A percentile compares a stretch with the other conserved stretches of the same genome.
Conservation (phyloP, 1,140 invertebrate species). For the Acromyrmex echinatior region DNA sequence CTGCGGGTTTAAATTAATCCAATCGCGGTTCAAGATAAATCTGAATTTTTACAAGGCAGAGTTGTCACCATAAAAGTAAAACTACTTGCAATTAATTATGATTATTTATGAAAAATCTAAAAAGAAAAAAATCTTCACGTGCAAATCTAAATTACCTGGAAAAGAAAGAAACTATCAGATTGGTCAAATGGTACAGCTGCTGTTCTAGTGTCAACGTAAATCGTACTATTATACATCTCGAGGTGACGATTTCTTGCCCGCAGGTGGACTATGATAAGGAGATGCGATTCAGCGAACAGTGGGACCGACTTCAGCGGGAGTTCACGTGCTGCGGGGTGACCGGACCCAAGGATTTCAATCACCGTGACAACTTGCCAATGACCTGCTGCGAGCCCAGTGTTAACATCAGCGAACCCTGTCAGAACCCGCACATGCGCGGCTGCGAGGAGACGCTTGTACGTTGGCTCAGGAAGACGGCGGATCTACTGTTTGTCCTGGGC, state of each 20-base stretch:
- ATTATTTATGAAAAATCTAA: too few relatives aligned
- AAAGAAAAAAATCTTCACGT: too few relatives aligned
- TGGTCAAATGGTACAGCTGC: too few relatives aligned
- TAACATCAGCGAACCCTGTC: slow-evolving; percentile 82
- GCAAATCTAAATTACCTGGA: too few relatives aligned
- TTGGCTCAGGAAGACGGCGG: slow-evolving; percentile 93
- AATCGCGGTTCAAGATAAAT: too few relatives aligned
- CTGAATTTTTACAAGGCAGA: too few relatives aligned
- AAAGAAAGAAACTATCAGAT: too few relatives aligned
- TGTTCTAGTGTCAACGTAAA: neutral
- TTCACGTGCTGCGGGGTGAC: slow-evolving; percentile 93
- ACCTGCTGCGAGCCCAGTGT: slow-evolving; percentile 86
- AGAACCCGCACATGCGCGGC: slow-evolving; percentile 85
- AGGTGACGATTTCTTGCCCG: slow-evolving; percentile 60
- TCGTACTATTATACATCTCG: neutral
- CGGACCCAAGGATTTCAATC: slow-evolving; percentile 89
- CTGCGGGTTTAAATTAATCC: too few relatives aligned
- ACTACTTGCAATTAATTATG: too few relatives aligned
- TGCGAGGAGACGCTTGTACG: slow-evolving; percentile 90
- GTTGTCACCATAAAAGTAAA: too few relatives aligned
- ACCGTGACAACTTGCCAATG: slow-evolving; percentile 80
- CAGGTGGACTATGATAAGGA: slow-evolving; percentile 91
- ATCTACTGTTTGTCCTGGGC: slow-evolving; percentile 93
- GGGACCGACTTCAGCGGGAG: slow-evolving; percentile 93
- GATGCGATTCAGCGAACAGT: slow-evolving; percentile 91